Base-by-base conservation (phyloP, 2,888 invertebrate species). In the Helleia helle region DNA sequence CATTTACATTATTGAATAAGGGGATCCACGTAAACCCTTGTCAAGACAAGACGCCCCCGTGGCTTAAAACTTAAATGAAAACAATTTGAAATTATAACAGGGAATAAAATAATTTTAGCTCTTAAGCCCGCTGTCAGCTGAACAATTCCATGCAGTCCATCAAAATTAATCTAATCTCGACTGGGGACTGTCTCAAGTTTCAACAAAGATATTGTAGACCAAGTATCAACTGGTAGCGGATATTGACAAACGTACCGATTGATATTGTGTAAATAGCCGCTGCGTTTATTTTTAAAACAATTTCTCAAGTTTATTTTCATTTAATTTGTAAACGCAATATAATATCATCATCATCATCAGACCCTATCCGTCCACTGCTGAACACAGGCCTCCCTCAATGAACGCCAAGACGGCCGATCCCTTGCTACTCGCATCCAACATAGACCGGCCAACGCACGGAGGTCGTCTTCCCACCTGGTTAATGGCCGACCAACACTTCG, bases 121-220 rank as follows among this genome's bases (percentile, higher is more conserved):
- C 65, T 59, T 65, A 75, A 77, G 66, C 71, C 65, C 58, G 52
- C 75, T 80, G 81, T 79, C 79, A 73, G 64, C 72, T 66, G 63
- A 73, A 77, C 79, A 79, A 79, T 81, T 74, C 69, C 62, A 66
- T 68, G 63, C 71, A 76, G 83, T 80, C 79, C 72, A 80, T 81
- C 83, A 80, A 74, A 79, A 81, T 83, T 83, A 81, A 81, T 84
- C 76, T 77, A 75, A 69, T 76, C 71, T 72, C 76, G 80, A 79
- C 73, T 77, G 46, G 51, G 56, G 63, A 54, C 71, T 65, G 76
- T 73, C 71, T 76, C 65, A 62, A 80, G 72, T 75, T 80, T 68
- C 72, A 72, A 77, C 77, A 79, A 77, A 74, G 79, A 77, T 76
- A 77, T 75, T 72, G 73, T 64, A 66, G 74, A 77, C 71, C 71